phyloP scores from a whole-genome alignment of 2,797 vertebrate genomes.

The Sebastes steindachneri region DNA sequence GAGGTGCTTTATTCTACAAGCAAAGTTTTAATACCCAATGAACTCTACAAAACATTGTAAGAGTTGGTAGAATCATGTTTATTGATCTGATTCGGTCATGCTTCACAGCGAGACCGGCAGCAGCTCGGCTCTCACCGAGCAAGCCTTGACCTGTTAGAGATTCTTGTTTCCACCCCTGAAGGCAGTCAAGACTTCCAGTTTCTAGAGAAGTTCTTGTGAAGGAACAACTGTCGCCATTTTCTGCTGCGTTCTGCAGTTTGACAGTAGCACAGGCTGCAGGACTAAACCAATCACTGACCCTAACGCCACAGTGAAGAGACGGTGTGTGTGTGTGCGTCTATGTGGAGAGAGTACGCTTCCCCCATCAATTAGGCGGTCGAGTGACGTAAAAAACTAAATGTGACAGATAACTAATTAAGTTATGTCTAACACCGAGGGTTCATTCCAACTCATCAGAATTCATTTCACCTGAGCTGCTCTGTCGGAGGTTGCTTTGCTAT shows the following conservation, averaged over 20 bases:
- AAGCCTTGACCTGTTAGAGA: constrained; percentile 47
- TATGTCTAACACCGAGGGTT: constrained; percentile 12
- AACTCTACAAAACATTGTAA: neutral
- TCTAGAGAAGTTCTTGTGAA: constrained; percentile 4
- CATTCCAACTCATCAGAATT: constrained; percentile 39
- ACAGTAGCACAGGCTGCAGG: constrained; percentile 9
- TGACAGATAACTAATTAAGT: constrained; percentile 36
- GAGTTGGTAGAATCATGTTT: neutral
- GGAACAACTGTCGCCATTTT: constrained; percentile 28
- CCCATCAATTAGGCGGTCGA: neutral
- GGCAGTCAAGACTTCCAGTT: constrained; percentile 13
- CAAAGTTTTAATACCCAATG: neutral
- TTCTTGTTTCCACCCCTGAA: neutral
- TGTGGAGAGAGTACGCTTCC: neutral
- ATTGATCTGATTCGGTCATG: constrained; percentile 43
- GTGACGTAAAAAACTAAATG: constrained; percentile 20
- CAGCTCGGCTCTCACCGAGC: constrained; percentile 41
- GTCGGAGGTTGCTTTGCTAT: neutral
- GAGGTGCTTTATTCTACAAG: neutral
- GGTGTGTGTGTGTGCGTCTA: neutral
- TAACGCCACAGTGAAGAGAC: neutral
- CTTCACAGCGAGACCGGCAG: constrained; percentile 16
- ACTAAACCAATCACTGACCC: constrained; percentile 20
- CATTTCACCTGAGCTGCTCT: constrained; percentile 31
- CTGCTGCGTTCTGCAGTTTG: constrained; percentile 21